Percentiles rank a stretch among this genome's conserved stretches.
phyloP scores from a whole-genome alignment of 1,140 invertebrate genomes.

The Drosophila willistoni region DNA sequence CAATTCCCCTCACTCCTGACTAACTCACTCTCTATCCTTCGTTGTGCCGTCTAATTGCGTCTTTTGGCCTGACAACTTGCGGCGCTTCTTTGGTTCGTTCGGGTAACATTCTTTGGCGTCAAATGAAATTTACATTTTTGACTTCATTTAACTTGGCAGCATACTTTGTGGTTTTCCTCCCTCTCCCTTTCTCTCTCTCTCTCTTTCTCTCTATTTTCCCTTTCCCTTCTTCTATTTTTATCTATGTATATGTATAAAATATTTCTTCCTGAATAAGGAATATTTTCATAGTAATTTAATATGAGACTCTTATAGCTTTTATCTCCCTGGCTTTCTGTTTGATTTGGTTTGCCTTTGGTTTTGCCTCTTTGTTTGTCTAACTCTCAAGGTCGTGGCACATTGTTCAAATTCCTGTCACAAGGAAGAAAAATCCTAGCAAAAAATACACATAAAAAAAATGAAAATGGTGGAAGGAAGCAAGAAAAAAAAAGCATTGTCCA shows the following conservation, averaged over 20 bases:
- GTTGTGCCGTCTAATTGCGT: constrained; percentile 60
- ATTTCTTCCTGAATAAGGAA: constrained; percentile 5
- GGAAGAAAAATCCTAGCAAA: neutral
- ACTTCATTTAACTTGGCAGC: constrained; percentile 77
- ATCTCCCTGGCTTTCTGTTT: constrained; percentile 17
- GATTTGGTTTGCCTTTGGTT: constrained; percentile 14
- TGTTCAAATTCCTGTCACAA: constrained; percentile 20
- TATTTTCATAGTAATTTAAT: constrained; percentile 57
- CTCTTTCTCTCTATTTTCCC: neutral
- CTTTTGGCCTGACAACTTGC: constrained; percentile 47
- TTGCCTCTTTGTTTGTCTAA: constrained; percentile 13
- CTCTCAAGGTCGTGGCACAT: constrained; percentile 14
- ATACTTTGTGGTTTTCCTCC: constrained; percentile 28
- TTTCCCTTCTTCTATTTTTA: neutral
- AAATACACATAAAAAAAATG: neutral
- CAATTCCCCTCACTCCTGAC: constrained; percentile 1
- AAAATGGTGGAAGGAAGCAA: neutral
- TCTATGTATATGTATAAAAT: too few species aligned
- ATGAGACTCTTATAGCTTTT: constrained; percentile 24
- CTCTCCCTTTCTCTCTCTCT: neutral
- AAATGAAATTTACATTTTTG: constrained; percentile 80
- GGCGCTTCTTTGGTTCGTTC: constrained; percentile 20
- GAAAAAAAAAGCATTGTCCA: constrained; percentile 44
- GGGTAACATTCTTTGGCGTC: constrained; percentile 23
- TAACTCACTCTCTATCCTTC: neutral